These are phyloP conservation scores for Chrysochloris asiatica DNA, from an alignment of 2,113 vertebrate genomes.

Conservation along the genomic window DNA sequence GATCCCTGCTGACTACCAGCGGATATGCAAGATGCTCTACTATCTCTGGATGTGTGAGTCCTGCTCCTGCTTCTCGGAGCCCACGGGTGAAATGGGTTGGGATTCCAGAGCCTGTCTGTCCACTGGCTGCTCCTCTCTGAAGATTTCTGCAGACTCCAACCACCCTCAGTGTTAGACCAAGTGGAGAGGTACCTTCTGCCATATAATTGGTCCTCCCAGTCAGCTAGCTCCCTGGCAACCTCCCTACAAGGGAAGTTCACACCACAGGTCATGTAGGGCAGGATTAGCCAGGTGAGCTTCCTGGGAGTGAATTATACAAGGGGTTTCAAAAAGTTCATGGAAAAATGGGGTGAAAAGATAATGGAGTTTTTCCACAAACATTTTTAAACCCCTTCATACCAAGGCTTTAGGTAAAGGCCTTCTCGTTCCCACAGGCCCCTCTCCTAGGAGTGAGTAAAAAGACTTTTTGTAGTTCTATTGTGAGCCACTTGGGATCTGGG, in stretches of 20 bases:
- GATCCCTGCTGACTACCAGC: conserved; percentile 94
- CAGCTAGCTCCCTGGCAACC: neutral
- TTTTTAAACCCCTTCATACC: no score
- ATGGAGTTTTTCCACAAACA: no score
- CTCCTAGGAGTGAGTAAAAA: neutral
- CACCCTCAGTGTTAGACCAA: no score
- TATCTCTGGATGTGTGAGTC: conserved; percentile 99
- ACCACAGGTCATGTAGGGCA: neutral
- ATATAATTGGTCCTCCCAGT: neutral
- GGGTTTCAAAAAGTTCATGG: no score
- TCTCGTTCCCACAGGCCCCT: neutral
- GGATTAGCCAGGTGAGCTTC: neutral
- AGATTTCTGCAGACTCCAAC: no score
- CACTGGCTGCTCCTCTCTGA: neutral
- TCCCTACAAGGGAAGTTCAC: neutral
- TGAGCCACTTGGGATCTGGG: neutral
- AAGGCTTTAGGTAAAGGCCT: neutral
- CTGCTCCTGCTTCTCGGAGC: accelerated
- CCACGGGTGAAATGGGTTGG: neutral
- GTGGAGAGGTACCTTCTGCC: neutral
- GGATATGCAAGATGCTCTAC: conserved; percentile 96
- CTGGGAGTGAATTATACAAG: neutral
- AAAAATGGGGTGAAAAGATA: no score
- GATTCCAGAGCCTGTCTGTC: neutral
- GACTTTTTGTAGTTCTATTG: neutral